Evolutionary conservation across 2,888 invertebrate genomes (phyloP).

Genomic region (Pristionchus arcanus): DNA sequence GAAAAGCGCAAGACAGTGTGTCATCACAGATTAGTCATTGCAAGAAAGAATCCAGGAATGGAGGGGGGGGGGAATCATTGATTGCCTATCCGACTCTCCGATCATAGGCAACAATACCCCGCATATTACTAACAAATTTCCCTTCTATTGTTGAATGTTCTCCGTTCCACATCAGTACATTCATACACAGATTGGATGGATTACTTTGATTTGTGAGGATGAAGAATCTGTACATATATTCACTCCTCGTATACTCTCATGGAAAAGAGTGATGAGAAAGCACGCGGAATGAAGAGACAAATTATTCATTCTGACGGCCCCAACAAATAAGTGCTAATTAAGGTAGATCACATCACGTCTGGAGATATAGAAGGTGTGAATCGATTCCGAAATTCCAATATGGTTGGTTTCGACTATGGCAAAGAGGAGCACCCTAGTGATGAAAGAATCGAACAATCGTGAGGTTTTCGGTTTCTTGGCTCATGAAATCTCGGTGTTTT

Average conservation of each 20-base stretch:
- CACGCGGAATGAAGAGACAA: not conserved
- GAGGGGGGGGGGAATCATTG: not conserved
- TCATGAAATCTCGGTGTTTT: not conserved
- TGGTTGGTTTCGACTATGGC: not conserved
- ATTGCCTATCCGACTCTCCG: not conserved
- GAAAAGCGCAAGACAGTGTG: not conserved
- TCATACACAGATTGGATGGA: not conserved
- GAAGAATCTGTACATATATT: not conserved
- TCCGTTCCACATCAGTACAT: not conserved
- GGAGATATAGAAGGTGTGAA: too few species aligned
- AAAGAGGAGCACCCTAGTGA: not conserved
- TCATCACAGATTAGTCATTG: not conserved
- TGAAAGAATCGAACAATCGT: too few species aligned
- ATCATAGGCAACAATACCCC: not conserved
- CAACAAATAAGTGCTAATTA: not conserved
- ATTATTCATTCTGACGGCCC: not conserved
- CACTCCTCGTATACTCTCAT: too few species aligned
- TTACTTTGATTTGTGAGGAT: too few species aligned
- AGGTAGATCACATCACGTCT: too few species aligned
- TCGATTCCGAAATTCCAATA: too few species aligned
- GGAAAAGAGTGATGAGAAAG: not conserved
- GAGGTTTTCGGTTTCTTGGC: not conserved
- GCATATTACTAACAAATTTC: not conserved
- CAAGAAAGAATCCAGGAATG: not conserved
- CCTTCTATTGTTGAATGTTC: not conserved